Evolutionary conservation across 1,140 invertebrate species (phyloP).

Genomic region (Chelonus insularis): DNA sequence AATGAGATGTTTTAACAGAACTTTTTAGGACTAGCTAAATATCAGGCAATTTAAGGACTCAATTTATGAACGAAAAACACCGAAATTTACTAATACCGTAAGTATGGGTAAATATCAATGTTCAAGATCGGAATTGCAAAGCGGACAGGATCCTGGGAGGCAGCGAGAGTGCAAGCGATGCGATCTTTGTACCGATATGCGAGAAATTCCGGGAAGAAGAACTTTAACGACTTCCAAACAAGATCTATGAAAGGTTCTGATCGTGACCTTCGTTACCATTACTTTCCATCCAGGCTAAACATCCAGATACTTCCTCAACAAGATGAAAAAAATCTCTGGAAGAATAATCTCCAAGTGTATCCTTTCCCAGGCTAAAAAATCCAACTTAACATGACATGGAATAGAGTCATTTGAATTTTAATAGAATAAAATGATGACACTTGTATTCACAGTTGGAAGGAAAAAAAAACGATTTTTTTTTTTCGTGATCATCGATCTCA

Average conservation of each 20-base stretch:
- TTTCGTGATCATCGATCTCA: slow-evolving; percentile 16
- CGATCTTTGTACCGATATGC: slow-evolving; percentile 55
- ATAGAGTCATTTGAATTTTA: slow-evolving; percentile 18
- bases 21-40: too few species aligned
- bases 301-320: neutral
- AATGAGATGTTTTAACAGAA: too few species aligned
- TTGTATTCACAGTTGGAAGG: slow-evolving; percentile 14
- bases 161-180: slow-evolving; percentile 39
- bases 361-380: too few species aligned
- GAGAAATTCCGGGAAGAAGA: slow-evolving; percentile 57
- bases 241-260: slow-evolving; percentile 54
- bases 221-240: slow-evolving; percentile 60
- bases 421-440: slow-evolving; percentile 18
- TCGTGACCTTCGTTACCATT: slow-evolving; percentile 48
- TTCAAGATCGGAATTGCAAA: slow-evolving; percentile 61
- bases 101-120: slow-evolving; percentile 50
- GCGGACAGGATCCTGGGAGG: slow-evolving; percentile 51
- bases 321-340: too few species aligned
- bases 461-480: slow-evolving; percentile 4
- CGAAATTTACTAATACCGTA: slow-evolving; percentile 43
- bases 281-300: slow-evolving; percentile 7
- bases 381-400: neutral
- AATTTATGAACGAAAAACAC: slow-evolving; percentile 16
- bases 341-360: too few species aligned
- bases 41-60: neutral